These are phyloP conservation scores for Papilio elwesi DNA, from an alignment of 2,888 invertebrate genomes.

Conservation along the genomic window DNA sequence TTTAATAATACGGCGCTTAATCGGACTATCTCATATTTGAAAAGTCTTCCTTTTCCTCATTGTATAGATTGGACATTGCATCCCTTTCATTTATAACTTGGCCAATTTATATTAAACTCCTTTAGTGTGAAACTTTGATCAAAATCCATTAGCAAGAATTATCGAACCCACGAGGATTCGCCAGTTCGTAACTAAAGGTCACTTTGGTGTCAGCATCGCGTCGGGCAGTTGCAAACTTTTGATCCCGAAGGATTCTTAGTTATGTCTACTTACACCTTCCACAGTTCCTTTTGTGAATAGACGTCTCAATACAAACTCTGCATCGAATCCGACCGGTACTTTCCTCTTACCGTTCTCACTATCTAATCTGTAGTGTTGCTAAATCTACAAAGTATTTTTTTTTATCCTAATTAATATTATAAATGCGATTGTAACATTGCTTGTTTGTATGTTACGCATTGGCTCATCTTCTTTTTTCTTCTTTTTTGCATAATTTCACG, in stretches of 20 bases:
- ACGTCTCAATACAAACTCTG: too few species aligned
- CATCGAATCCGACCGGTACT: too few species aligned
- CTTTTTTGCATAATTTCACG: too few species aligned
- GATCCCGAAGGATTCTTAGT: conserved; percentile 14
- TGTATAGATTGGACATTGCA: conserved; percentile 8
- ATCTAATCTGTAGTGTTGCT: too few species aligned
- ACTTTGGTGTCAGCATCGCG: conserved; percentile 24
- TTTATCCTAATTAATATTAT: too few species aligned
- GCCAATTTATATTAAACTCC: conserved; percentile 34
- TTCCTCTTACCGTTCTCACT: too few species aligned
- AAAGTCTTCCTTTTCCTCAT: not conserved
- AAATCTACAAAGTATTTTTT: too few species aligned
- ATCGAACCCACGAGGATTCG: conserved; percentile 32
- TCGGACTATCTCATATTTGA: not conserved
- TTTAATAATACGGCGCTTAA: not conserved
- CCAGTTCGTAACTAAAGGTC: conserved; percentile 28
- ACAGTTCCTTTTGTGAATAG: not conserved
- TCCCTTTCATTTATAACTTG: conserved; percentile 25
- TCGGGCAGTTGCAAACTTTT: conserved; percentile 24
- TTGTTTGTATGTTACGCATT: too few species aligned
- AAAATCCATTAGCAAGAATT: conserved; percentile 39
- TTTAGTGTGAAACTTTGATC: conserved; percentile 36
- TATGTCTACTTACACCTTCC: conserved; percentile 21
- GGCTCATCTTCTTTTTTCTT: too few species aligned
- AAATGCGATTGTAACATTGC: too few species aligned